A percentile compares a stretch with the other conserved stretches of the same genome.
phyloP scores from a whole-genome alignment of 1,140 invertebrate genomes.

The Paralvinella palmiformis region DNA sequence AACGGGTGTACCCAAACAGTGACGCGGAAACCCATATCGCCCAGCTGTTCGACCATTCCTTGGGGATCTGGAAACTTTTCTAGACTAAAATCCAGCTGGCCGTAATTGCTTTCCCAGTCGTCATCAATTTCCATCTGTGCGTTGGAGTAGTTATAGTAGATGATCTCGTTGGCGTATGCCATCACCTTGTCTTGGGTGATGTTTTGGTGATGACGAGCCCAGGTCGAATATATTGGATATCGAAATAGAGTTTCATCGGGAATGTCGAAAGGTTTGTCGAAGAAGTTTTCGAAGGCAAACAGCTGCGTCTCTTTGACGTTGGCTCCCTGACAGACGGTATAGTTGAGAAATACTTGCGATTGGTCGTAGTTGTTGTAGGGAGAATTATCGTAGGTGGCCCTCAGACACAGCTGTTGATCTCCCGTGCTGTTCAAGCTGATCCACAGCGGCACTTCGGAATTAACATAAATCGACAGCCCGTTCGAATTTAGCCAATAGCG shows the following conservation, averaged over 20 bases:
- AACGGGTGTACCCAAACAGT: conserved; percentile 86
- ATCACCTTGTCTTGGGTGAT: conserved; percentile 60
- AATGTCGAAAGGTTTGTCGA: neutral
- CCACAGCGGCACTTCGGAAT: neutral
- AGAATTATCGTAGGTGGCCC: neutral
- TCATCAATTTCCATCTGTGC: conserved; percentile 83
- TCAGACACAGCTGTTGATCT: neutral
- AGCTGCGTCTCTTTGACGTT: neutral
- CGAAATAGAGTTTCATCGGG: neutral
- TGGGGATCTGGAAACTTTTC: conserved; percentile 67
- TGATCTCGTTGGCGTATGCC: conserved; percentile 66
- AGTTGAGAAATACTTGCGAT: neutral
- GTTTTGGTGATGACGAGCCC: conserved; percentile 63
- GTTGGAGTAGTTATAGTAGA: conserved; percentile 59
- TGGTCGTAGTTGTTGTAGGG: no score
- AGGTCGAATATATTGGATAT: conserved; percentile 80
- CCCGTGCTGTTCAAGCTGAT: neutral
- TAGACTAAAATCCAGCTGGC: conserved; percentile 63
- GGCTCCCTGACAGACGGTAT: neutral
- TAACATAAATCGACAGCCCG: neutral
- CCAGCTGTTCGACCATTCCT: conserved; percentile 53
- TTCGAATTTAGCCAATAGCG: neutral
- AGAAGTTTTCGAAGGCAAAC: neutral
- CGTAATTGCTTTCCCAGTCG: conserved; percentile 79
- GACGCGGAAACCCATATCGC: conserved; percentile 60